Evolutionary conservation across 2,888 invertebrate genomes (phyloP), one percentile per base, ranked within the genome.

Genomic region (Chrysolina americana): DNA sequence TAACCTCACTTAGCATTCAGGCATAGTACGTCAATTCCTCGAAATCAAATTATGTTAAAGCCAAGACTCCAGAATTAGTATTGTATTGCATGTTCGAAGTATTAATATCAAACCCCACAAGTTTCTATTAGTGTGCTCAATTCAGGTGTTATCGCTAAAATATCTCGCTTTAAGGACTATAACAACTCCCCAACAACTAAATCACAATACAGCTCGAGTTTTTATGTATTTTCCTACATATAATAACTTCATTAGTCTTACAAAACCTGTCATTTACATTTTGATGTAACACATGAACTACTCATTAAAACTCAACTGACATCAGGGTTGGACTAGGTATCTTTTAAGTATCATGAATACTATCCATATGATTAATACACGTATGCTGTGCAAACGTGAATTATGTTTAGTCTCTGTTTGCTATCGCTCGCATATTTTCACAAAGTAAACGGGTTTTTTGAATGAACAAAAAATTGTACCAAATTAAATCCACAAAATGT

Each of bases 261-360:
- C 69, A 56, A 69, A 75, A 77, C 77, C 77, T 77, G 69, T 73
- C 71, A 77, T 77, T 77, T 77, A 72, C 77, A 77, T 77, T 71
- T 75, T 77, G 75, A 77, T 77, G 71, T 69, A 75, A 75, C 77
- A 77, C 75, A 77, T 77, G 77, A 73, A 65, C 70, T 74, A 74
- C 70, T 73, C 75, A 75, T 77, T 77, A 77, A 50, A 63, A 44
- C 47, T 23, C 28, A 50, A 64, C 44, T 5, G 2, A 23, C 11
- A 21, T 1, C 53, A 53, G 53, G 53, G 53, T 53, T 53, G 15
- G 65, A 64, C 28, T 73, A 69, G 47, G 15, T 59, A 8, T 0
- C 8, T 36, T 36, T 0, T 36, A 8, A 36, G 36, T 36, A 36
- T 36, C 36, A 8, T 36, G 36, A 0, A 6, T 36, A 6, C 36